Conservation (phyloP, 2,113 vertebrate species). For the Halcyon malimbica region DNA sequence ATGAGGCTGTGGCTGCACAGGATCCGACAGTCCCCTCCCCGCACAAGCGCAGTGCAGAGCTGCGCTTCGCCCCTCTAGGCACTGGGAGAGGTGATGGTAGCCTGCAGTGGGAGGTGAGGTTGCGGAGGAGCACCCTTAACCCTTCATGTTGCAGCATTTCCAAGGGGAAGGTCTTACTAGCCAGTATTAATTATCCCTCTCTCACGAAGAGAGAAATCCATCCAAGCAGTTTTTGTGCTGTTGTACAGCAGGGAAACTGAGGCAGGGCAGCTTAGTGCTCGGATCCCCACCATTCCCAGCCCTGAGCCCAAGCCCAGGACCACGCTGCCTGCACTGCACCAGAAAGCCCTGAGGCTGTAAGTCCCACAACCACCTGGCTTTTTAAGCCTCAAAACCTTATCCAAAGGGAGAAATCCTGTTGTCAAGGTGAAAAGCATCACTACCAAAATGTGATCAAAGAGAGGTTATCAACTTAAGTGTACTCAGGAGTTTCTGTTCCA, state of each 20-base stretch:
- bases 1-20: rapidly evolving
- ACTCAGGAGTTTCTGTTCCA: constrained; percentile 59
- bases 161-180: not conserved
- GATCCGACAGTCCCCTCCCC: not conserved
- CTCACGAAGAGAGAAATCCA: not conserved
- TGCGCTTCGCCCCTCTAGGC: not conserved
- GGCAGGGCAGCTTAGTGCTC: not conserved
- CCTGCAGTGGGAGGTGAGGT: too few relatives aligned
- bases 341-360: constrained; percentile 1
- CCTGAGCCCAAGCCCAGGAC: not conserved
- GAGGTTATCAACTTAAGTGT: constrained; percentile 58
- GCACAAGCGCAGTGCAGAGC: not conserved
- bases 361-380: not conserved
- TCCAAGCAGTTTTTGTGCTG: rapidly evolving
- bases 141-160: not conserved
- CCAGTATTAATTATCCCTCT: not conserved
- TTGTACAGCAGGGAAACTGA: not conserved
- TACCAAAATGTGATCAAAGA: constrained; percentile 64
- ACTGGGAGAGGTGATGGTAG: not conserved
- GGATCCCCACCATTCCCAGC: not conserved
- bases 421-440: constrained; percentile 66
- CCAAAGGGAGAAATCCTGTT: constrained; percentile 26
- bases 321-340: not conserved
- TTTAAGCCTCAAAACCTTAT: constrained; percentile 42
- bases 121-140: not conserved